Percentiles rank a stretch among this genome's conserved stretches.
These are phyloP conservation scores for Meleagris gallopavo DNA, from an alignment of 2,113 vertebrate species.

Conservation along the genomic window DNA sequence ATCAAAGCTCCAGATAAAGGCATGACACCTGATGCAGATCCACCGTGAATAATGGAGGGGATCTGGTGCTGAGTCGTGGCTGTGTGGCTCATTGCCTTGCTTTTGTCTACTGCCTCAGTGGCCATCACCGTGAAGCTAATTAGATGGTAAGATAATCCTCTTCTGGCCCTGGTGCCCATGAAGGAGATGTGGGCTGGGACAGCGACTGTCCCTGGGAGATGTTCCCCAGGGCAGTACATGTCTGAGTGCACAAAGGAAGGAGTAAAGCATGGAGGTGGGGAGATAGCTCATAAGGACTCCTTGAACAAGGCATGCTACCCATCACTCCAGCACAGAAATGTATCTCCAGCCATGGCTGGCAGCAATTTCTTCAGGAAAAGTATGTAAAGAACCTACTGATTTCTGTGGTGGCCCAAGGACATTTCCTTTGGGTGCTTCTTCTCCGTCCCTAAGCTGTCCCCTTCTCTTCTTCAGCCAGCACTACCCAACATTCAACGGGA, in stretches of 20 bases:
- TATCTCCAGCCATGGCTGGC: too few relatives aligned
- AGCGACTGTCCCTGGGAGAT: fast-evolving
- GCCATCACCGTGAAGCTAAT: not conserved
- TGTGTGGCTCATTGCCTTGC: not conserved
- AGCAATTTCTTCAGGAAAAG: not conserved
- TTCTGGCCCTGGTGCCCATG: fast-evolving
- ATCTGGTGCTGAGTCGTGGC: fast-evolving
- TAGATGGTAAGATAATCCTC: slow-evolving; percentile 10
- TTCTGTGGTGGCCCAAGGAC: not conserved
- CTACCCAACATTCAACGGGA: not conserved
- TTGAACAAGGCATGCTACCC: not conserved
- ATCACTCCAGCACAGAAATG: not conserved
- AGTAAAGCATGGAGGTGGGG: not conserved
- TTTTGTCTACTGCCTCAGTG: not conserved
- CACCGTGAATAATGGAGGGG: slow-evolving; percentile 3
- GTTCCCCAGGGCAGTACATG: fast-evolving
- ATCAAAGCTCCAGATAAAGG: slow-evolving; percentile 34
- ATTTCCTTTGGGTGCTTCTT: not conserved
- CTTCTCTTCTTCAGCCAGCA: not conserved
- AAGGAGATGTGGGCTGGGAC: not conserved
- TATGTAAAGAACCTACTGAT: not conserved
- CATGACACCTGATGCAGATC: not conserved
- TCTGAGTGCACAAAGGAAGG: not conserved
- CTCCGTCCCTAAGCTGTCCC: too few relatives aligned
- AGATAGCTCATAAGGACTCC: not conserved